Evolutionary conservation across 2,113 vertebrate genomes (phyloP).

Genomic region (Grantiella picta): DNA sequence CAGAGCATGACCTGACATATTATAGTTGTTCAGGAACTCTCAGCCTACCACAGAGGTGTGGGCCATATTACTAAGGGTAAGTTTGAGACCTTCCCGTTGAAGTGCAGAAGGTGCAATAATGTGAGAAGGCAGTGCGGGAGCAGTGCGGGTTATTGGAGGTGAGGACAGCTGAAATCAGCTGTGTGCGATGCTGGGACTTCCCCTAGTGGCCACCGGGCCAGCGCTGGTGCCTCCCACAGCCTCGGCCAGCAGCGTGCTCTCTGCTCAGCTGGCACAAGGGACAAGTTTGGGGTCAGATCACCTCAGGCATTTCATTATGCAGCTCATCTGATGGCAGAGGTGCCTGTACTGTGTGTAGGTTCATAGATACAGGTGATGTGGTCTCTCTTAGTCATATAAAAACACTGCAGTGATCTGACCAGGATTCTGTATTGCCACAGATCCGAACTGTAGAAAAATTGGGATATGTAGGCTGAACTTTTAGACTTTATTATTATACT

Average conservation of each 20-base stretch:
- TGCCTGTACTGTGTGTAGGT: background rate
- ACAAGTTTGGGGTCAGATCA: background rate
- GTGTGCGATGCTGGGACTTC: background rate
- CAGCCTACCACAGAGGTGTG: background rate
- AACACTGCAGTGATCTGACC: background rate
- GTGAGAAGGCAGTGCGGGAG: background rate
- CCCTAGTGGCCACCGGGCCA: background rate
- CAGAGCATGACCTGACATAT: background rate
- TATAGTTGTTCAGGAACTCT: accelerated
- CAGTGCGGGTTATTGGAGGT: background rate
- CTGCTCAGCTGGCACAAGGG: background rate
- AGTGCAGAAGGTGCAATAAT: accelerated
- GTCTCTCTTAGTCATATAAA: background rate
- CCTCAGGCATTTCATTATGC: background rate
- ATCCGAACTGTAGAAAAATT: background rate
- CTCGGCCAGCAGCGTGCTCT: background rate
- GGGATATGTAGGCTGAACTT: background rate
- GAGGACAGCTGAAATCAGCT: background rate
- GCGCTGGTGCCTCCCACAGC: accelerated
- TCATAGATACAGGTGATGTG: background rate
- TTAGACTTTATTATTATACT: background rate
- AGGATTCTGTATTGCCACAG: background rate
- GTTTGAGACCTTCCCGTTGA: background rate
- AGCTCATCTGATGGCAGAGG: background rate
- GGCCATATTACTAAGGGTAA: background rate